phyloP scores from a whole-genome alignment of 2,888 invertebrate species.

The Bruchidius siliquastri region DNA sequence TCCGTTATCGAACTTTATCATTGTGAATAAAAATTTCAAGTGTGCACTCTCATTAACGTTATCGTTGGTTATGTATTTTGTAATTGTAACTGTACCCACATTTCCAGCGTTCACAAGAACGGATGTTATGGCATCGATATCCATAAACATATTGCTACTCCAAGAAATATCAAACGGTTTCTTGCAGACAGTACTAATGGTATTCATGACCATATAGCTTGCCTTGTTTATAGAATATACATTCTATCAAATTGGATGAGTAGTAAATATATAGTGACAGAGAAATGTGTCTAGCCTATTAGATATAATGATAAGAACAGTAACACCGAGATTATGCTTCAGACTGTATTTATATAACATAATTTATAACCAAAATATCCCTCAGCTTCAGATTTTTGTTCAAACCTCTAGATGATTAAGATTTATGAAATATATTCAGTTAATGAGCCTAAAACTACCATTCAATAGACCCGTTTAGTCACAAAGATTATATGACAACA shows the following conservation, averaged over 20 bases:
- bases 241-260: background rate
- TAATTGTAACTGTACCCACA: background rate
- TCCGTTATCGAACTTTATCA: background rate
- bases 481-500: too few species aligned
- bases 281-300: background rate
- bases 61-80: background rate
- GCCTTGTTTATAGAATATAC: background rate
- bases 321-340: too few species aligned
- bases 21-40: background rate
- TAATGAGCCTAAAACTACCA: too few species aligned
- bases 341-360: too few species aligned
- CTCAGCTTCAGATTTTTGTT: too few species aligned
- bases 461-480: too few species aligned
- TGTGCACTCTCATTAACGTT: background rate
- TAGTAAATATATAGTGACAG: too few species aligned
- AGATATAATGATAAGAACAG: too few species aligned
- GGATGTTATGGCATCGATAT: background rate
- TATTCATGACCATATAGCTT: background rate
- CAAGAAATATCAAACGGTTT: background rate
- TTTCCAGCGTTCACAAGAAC: background rate
- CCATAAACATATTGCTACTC: background rate
- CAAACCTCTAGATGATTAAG: too few species aligned
- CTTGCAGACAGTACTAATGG: background rate
- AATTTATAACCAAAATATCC: too few species aligned
- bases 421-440: too few species aligned